phyloP scores from a whole-genome alignment of 2,888 invertebrate genomes.

The Lottia scabra region DNA sequence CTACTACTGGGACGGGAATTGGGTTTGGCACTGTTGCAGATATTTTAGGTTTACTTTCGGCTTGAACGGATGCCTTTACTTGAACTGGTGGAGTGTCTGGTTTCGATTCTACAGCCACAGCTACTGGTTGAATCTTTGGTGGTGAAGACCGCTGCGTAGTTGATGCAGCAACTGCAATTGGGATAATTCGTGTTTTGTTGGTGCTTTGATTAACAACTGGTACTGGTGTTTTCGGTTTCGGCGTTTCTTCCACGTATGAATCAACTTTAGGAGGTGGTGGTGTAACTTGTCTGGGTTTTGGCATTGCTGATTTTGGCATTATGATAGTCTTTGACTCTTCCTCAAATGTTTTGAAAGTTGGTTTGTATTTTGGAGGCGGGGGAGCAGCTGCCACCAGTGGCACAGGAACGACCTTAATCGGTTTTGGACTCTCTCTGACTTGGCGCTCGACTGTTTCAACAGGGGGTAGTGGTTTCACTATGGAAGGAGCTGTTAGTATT shows the following conservation, averaged over 20 bases:
- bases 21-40: too few relatives aligned
- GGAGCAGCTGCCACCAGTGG: not conserved
- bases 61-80: not conserved
- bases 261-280: not conserved
- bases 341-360: not conserved
- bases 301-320: not conserved
- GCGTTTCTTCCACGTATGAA: not conserved
- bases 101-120: not conserved
- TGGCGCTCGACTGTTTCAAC: not conserved
- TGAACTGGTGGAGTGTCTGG: not conserved
- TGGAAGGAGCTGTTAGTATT: not conserved
- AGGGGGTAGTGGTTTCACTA: not conserved
- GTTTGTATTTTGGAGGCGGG: not conserved
- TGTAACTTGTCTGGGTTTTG: not conserved
- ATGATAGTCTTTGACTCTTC: not conserved
- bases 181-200: not conserved
- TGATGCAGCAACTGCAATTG: not conserved
- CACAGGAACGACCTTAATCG: not conserved
- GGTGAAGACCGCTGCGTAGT: not conserved
- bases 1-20: not conserved
- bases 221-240: not conserved
- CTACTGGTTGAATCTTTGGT: not conserved
- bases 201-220: not conserved
- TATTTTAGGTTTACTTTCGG: not conserved
- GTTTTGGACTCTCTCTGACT: not conserved